phyloP scores from a whole-genome alignment of 2,888 invertebrate species.

The Byasa hedistus region DNA sequence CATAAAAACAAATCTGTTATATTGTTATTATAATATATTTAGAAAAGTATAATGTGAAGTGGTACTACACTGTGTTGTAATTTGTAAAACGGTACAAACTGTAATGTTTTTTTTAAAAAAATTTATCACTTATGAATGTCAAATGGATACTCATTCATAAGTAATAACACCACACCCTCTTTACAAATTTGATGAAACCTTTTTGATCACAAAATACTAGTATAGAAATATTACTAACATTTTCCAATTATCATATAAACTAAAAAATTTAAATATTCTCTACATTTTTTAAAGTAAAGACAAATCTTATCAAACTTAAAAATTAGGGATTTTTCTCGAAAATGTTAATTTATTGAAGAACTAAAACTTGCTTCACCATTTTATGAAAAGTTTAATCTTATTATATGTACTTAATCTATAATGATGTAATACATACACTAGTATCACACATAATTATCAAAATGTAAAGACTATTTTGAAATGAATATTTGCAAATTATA shows the following conservation, averaged over 20 bases:
- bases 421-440: constrained; percentile 18
- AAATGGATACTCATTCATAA: too few relatives aligned
- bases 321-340: background rate
- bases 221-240: too few relatives aligned
- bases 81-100: too few relatives aligned
- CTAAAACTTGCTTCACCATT: background rate
- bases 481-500: constrained; percentile 1
- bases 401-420: background rate
- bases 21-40: constrained; percentile 14
- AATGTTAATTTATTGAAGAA: background rate
- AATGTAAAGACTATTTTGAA: constrained; percentile 6
- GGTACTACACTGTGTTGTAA: background rate
- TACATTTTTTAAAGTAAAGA: background rate
- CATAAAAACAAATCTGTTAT: constrained; percentile 14
- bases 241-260: too few relatives aligned
- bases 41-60: constrained; percentile 17
- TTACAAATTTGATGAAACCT: too few relatives aligned
- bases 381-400: background rate
- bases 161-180: too few relatives aligned
- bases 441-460: constrained; percentile 23
- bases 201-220: too few relatives aligned
- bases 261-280: too few relatives aligned
- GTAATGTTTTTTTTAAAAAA: too few relatives aligned
- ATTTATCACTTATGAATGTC: too few relatives aligned
- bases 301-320: background rate